phyloP scores from a whole-genome alignment of 2,888 invertebrate genomes.

The Sepiola atlantica region DNA sequence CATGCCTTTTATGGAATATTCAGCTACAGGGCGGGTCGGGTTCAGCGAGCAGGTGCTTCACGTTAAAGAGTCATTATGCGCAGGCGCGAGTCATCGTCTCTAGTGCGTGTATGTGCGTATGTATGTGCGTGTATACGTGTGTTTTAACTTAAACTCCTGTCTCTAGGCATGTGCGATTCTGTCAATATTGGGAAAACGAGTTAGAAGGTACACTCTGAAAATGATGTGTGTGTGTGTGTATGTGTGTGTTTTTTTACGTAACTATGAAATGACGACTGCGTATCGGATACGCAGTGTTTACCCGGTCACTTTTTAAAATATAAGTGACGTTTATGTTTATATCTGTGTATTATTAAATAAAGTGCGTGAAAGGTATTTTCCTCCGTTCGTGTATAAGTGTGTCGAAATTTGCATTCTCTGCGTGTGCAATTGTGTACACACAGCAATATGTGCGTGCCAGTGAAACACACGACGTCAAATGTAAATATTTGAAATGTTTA shows the following conservation, averaged over 20 bases:
- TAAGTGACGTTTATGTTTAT: not conserved
- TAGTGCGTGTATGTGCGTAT: not conserved
- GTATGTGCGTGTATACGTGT: not conserved
- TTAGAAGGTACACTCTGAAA: not conserved
- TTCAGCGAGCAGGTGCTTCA: not conserved
- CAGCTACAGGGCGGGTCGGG: not conserved
- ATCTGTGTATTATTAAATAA: not conserved
- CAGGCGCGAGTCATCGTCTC: not conserved
- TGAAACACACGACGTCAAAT: not conserved
- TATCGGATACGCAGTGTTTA: not conserved
- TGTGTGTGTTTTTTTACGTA: not conserved
- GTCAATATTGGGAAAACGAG: not conserved
- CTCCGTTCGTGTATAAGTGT: not conserved
- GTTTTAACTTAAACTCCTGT: not conserved
- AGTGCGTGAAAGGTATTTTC: not conserved
- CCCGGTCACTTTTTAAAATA: not conserved
- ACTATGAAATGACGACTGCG: not conserved
- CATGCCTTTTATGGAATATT: not conserved
- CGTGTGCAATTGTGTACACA: not conserved
- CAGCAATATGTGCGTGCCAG: not conserved
- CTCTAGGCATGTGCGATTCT: not conserved
- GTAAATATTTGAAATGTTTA: not conserved
- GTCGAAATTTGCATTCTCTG: not conserved
- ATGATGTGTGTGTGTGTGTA: not conserved
- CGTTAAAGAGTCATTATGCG: not conserved